Evolutionary conservation across 2,113 vertebrate species (phyloP).

Genomic region (Siniperca knerii): DNA sequence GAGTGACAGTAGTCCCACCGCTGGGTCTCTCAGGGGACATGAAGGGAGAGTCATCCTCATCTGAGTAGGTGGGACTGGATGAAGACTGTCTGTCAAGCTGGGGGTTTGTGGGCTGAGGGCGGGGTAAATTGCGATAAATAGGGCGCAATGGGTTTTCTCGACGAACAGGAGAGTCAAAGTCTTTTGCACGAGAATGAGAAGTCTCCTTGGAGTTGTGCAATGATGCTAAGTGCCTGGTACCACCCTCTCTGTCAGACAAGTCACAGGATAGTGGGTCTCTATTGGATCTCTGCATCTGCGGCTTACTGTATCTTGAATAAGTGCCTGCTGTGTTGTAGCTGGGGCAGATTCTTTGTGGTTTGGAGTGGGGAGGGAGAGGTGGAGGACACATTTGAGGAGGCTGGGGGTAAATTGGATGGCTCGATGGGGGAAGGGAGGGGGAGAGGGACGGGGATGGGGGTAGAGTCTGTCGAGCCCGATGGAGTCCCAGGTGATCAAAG

Average conservation of each 20-base stretch:
- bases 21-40: slow-evolving; percentile 79
- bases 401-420: slow-evolving; percentile 81
- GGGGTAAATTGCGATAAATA: slow-evolving; percentile 80
- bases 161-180: slow-evolving; percentile 78
- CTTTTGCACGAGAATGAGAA: slow-evolving; percentile 63
- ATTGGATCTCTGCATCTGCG: slow-evolving; percentile 66
- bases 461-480: slow-evolving; percentile 81
- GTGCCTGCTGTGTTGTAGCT: slow-evolving; percentile 72
- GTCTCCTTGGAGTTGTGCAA: slow-evolving; percentile 73
- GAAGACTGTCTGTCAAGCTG: slow-evolving; percentile 81
- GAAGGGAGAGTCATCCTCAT: slow-evolving; percentile 85
- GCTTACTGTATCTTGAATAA: slow-evolving; percentile 74
- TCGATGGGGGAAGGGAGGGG: slow-evolving; percentile 84
- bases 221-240: slow-evolving; percentile 64
- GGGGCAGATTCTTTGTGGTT: slow-evolving; percentile 71
- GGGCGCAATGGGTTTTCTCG: slow-evolving; percentile 78
- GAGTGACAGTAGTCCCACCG: slow-evolving; percentile 68
- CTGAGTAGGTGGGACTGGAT: slow-evolving; percentile 84
- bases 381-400: slow-evolving; percentile 82
- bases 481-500: slow-evolving; percentile 86
- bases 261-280: slow-evolving; percentile 85
- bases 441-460: slow-evolving; percentile 87
- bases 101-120: slow-evolving; percentile 69
- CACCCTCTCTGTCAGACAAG: slow-evolving; percentile 62
- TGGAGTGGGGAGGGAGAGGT: slow-evolving; percentile 84